Conservation (phyloP, 2,113 vertebrate species). For the Lonchura striata region DNA sequence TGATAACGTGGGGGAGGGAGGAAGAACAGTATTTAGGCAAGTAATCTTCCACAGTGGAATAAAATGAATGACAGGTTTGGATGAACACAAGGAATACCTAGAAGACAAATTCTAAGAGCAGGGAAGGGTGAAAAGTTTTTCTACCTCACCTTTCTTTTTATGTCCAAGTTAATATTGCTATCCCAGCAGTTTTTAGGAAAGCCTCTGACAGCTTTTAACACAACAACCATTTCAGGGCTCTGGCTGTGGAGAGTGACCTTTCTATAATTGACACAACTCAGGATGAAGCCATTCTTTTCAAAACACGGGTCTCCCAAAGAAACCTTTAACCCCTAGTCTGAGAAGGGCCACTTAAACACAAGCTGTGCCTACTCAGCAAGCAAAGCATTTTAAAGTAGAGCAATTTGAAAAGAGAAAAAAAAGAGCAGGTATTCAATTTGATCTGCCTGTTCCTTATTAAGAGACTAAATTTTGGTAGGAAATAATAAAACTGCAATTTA, state of each 20-base stretch:
- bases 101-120: neutral
- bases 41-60: constrained; percentile 1
- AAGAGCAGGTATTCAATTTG: neutral
- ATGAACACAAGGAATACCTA: neutral
- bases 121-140: constrained; percentile 24
- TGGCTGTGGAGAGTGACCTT: constrained; percentile 68
- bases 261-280: constrained; percentile 67
- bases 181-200: constrained; percentile 62
- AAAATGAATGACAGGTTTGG: constrained; percentile 20
- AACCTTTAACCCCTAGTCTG: constrained; percentile 61
- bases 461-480: neutral
- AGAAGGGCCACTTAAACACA: constrained; percentile 39
- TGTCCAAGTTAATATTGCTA: constrained; percentile 49
- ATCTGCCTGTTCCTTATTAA: constrained; percentile 28
- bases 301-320: constrained; percentile 56
- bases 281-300: constrained; percentile 63
- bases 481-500: constrained; percentile 40
- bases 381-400: constrained; percentile 29
- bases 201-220: constrained; percentile 66
- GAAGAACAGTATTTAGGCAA: neutral
- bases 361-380: constrained; percentile 60
- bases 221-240: constrained; percentile 61
- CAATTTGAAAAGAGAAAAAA: neutral
- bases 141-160: constrained; percentile 24
- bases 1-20: neutral